Percentiles rank a stretch among this genome's conserved stretches.
Conservation (phyloP, 2,113 vertebrate genomes). For the Odocoileus virginianus region DNA sequence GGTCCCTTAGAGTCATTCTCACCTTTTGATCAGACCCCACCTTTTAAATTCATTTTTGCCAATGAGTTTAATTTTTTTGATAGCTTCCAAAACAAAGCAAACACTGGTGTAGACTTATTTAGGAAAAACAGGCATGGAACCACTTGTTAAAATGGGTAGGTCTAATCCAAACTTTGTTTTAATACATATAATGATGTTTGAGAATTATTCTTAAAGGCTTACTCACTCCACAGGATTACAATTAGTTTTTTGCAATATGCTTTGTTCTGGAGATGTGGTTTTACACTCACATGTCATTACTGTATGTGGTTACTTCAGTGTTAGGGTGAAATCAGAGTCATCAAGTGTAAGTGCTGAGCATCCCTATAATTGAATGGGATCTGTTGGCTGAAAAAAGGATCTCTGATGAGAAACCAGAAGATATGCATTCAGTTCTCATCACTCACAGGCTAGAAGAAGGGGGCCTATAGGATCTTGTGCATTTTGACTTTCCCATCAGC, state of each 20-base stretch:
- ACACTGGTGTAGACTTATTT: not conserved
- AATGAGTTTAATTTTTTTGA: not conserved
- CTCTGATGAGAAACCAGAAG: not conserved
- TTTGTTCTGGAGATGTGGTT: constrained; percentile 32
- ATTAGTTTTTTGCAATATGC: not conserved
- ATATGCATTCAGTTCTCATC: not conserved
- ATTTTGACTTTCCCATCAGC: not conserved
- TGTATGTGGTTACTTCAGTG: not conserved
- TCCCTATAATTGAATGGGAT: not conserved
- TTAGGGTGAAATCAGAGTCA: not conserved
- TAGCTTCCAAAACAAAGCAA: not conserved
- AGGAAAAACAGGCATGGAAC: not conserved
- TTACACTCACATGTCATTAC: not conserved
- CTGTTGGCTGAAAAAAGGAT: not conserved
- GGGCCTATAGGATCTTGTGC: not conserved
- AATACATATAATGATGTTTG: not conserved
- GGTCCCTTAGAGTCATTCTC: not conserved
- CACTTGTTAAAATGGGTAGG: not conserved
- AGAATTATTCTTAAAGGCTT: constrained; percentile 23
- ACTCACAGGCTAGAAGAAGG: not conserved
- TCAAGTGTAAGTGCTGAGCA: not conserved
- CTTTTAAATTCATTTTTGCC: not conserved
- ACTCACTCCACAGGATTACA: not conserved
- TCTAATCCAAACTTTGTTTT: not conserved
- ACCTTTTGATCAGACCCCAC: not conserved